Conservation (phyloP, 2,888 invertebrate species). For the Exephanes ischioxanthus region DNA sequence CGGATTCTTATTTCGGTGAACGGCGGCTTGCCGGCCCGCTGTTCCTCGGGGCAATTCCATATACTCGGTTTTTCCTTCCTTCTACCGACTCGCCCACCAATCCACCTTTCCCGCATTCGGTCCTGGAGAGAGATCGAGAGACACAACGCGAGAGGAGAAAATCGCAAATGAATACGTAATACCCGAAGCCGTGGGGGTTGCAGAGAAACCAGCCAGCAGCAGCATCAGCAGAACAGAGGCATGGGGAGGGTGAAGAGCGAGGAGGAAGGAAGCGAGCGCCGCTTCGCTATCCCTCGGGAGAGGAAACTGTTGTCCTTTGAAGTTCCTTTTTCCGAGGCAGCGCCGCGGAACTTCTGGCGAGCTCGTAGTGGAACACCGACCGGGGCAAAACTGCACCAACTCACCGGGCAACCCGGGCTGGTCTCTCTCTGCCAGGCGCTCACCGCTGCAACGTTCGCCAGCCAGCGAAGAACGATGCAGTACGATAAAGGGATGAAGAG, state of each 20-base stretch:
- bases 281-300: conserved; percentile 61
- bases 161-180: conserved; percentile 83
- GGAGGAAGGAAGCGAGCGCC: conserved; percentile 65
- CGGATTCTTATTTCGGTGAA: conserved; percentile 82
- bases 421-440: background rate
- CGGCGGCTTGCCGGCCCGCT: conserved; percentile 66
- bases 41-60: conserved; percentile 51
- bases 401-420: conserved; percentile 21
- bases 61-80: conserved; percentile 46
- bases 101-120: background rate
- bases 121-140: conserved; percentile 9
- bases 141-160: conserved; percentile 69
- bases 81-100: conserved; percentile 23
- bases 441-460: conserved; percentile 30
- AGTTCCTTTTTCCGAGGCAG: conserved; percentile 66
- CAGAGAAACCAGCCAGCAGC: conserved; percentile 20
- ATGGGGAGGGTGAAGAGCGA: conserved; percentile 31
- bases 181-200: conserved; percentile 57
- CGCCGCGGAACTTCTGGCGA: conserved; percentile 42
- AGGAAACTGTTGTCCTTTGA: conserved; percentile 70
- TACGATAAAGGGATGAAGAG: conserved; percentile 38
- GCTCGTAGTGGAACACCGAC: conserved; percentile 41
- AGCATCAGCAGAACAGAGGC: conserved; percentile 28
- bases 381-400: conserved; percentile 47
- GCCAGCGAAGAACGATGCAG: conserved; percentile 51